Percentiles rank a stretch among this genome's conserved stretches.
Conservation (phyloP, 2,113 vertebrate species). For the Dromas ardeola region DNA sequence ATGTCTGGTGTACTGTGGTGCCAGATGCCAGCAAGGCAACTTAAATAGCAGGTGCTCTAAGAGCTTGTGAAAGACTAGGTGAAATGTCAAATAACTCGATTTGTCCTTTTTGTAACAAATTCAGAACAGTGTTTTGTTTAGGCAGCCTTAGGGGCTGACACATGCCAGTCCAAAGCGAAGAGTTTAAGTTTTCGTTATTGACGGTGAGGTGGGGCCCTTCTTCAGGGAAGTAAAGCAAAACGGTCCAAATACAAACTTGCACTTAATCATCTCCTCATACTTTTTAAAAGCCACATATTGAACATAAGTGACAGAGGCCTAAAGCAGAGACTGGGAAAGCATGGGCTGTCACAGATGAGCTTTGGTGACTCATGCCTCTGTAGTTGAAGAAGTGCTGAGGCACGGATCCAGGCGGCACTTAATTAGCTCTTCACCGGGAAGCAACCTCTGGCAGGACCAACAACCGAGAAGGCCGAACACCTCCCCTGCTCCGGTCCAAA, state of each 20-base stretch:
- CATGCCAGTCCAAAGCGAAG: neutral
- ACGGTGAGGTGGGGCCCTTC: neutral
- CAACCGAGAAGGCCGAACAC: neutral
- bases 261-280: neutral
- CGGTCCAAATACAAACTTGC: neutral
- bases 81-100: neutral
- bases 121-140: neutral
- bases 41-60: neutral
- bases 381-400: neutral
- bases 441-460: neutral
- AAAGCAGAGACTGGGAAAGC: neutral
- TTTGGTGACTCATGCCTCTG: neutral
- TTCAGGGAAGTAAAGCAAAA: neutral
- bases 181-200: neutral
- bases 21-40: constrained; percentile 5
- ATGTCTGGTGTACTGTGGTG: neutral
- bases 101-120: neutral
- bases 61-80: neutral
- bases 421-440: neutral
- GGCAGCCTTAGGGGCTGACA: neutral
- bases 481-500: neutral
- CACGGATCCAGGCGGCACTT: neutral
- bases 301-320: neutral
- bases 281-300: neutral
- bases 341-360: neutral